Evolutionary conservation across 35 echinoderm and acorn worm species (phyloP).

Genomic region (Apostichopus californicus): DNA sequence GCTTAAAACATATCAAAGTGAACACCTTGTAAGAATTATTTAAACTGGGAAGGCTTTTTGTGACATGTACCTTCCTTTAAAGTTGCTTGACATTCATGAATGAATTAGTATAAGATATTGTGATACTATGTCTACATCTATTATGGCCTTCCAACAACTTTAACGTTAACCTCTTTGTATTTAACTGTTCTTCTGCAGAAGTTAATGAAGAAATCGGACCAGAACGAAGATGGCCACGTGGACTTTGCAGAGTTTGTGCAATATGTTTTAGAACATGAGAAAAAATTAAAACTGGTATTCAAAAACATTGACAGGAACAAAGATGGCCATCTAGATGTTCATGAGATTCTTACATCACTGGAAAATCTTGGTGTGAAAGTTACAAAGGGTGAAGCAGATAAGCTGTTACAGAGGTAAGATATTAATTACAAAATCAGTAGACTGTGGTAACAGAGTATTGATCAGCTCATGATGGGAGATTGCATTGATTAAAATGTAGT

Average conservation of each 20-base stretch:
- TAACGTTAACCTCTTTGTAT: too few relatives aligned
- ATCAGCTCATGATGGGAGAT: too few relatives aligned
- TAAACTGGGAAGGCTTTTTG: too few relatives aligned
- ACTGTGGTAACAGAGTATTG: not conserved
- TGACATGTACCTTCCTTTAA: too few relatives aligned
- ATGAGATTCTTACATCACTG: conserved; percentile 83
- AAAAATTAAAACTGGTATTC: conserved; percentile 91
- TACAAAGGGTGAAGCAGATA: conserved; percentile 88
- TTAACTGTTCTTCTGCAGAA: conserved; percentile 66
- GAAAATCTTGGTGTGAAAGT: conserved; percentile 88
- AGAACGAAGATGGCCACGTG: conserved; percentile 94
- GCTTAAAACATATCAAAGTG: too few relatives aligned
- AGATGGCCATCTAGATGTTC: conserved; percentile 84
- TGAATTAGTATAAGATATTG: too few relatives aligned
- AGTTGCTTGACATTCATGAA: too few relatives aligned
- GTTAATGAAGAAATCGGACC: conserved; percentile 92
- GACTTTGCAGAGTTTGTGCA: conserved; percentile 99
- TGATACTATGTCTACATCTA: too few relatives aligned
- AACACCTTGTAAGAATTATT: too few relatives aligned
- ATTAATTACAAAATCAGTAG: not conserved
- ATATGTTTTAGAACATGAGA: conserved; percentile 96
- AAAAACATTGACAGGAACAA: conserved; percentile 90
- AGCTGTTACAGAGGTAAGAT: conserved; percentile 87
- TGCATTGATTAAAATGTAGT: too few relatives aligned
- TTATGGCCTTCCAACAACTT: too few relatives aligned